A percentile compares a stretch with the other conserved stretches of the same genome.
Conservation (phyloP, 2,797 vertebrate genomes). For the Premnoplex brunnescens region DNA sequence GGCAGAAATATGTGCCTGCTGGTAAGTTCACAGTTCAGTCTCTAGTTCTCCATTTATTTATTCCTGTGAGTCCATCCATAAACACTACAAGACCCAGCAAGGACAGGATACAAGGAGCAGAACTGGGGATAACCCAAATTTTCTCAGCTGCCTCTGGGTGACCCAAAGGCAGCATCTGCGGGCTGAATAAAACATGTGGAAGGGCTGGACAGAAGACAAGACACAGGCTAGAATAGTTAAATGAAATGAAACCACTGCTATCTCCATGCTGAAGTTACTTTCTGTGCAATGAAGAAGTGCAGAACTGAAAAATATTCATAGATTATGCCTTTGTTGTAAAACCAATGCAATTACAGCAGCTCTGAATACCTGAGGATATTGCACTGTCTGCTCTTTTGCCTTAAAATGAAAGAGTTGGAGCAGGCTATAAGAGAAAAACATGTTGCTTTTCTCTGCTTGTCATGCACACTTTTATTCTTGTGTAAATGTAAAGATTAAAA, state of each 20-base stretch:
- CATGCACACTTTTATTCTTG: neutral
- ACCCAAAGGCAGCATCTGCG: neutral
- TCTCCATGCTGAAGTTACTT: neutral
- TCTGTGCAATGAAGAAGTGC: neutral
- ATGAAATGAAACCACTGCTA: neutral
- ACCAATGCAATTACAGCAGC: neutral
- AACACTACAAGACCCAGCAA: rapidly evolving
- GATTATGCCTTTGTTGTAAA: neutral
- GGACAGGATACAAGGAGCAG: neutral
- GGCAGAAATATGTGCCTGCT: neutral
- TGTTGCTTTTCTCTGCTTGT: neutral
- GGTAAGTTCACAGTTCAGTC: neutral
- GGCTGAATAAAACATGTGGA: neutral
- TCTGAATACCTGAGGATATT: neutral
- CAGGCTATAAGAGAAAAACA: neutral
- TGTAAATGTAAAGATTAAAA: neutral
- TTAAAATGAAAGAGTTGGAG: neutral
- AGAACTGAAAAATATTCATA: neutral
- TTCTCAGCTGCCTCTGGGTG: neutral
- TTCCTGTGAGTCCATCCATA: neutral
- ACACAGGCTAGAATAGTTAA: neutral
- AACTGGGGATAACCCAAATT: neutral
- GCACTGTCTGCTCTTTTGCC: neutral
- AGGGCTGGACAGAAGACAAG: neutral
- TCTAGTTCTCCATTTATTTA: neutral